Conservation (phyloP, 2,888 invertebrate genomes). For the Spatulosminthurus flaviceps region DNA sequence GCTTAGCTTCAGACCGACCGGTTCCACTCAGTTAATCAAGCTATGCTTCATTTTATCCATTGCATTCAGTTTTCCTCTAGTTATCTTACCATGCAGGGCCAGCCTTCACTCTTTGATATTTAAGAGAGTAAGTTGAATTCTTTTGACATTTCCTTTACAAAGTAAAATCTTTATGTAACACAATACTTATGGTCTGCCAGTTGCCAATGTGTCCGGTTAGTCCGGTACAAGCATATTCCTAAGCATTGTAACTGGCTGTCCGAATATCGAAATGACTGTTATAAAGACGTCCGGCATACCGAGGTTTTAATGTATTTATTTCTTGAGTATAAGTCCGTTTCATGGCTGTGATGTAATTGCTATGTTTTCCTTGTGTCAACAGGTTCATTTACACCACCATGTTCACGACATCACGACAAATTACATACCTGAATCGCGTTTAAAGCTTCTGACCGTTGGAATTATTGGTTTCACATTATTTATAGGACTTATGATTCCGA, state of each 20-base stretch:
- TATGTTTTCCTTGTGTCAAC: too few species aligned
- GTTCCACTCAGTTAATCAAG: constrained; percentile 88
- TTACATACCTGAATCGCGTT: constrained; percentile 85
- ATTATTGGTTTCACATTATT: constrained; percentile 81
- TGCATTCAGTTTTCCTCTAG: constrained; percentile 95
- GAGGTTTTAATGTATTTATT: too few species aligned
- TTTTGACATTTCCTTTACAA: too few species aligned
- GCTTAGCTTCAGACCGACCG: constrained; percentile 82
- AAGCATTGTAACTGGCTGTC: too few species aligned
- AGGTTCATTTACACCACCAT: constrained; percentile 55
- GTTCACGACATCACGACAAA: constrained; percentile 64
- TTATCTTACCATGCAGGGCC: constrained; percentile 94
- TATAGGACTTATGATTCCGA: constrained; percentile 88
- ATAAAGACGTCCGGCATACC: too few species aligned
- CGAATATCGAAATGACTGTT: too few species aligned
- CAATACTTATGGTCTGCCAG: background rate
- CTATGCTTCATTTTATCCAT: constrained; percentile 93
- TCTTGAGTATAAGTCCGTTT: too few species aligned
- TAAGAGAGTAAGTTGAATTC: constrained; percentile 73
- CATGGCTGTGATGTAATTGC: too few species aligned
- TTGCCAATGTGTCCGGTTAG: too few species aligned
- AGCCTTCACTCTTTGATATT: constrained; percentile 92
- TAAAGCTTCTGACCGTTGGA: constrained; percentile 81
- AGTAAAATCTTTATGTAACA: background rate
- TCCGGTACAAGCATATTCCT: too few species aligned